A percentile compares a stretch with the other conserved stretches of the same genome.
Conservation (phyloP, 2,797 vertebrate species). For the Basileuterus tristriatus region DNA sequence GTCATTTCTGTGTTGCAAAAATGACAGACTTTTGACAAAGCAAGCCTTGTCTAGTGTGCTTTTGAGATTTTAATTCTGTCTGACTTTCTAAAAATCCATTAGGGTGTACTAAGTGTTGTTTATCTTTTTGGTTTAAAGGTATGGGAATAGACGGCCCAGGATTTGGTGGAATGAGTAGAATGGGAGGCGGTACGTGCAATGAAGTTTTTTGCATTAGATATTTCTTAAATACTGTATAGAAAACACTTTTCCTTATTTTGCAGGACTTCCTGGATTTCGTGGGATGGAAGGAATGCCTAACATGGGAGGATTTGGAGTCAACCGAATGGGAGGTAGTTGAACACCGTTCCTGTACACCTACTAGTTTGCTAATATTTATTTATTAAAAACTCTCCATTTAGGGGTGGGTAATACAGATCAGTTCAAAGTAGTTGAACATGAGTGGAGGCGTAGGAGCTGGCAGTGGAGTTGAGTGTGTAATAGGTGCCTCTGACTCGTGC, state of each 20-base stretch:
- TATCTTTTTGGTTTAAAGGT: conserved; percentile 73
- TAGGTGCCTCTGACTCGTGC: background rate
- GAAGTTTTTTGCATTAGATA: background rate
- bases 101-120: conserved; percentile 6
- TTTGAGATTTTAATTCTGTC: background rate
- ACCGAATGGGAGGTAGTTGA: conserved; percentile 90
- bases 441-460: background rate
- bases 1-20: background rate
- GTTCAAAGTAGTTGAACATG: conserved; percentile 36
- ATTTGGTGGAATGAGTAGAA: conserved; percentile 90
- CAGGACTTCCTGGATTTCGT: conserved; percentile 84
- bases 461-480: conserved; percentile 20
- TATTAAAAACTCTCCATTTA: background rate
- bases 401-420: conserved; percentile 39
- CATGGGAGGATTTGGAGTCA: conserved; percentile 91
- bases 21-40: background rate
- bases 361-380: background rate
- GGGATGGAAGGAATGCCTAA: conserved; percentile 90
- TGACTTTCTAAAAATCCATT: background rate
- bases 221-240: conserved; percentile 1
- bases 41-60: background rate
- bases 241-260: conserved; percentile 45
- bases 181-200: conserved; percentile 82
- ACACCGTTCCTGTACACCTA: background rate
- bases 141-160: conserved; percentile 89